Evolutionary conservation across 2,888 invertebrate genomes (phyloP), one percentile per base, ranked within the genome.

Genomic region (Yponomeuta malinellus): DNA sequence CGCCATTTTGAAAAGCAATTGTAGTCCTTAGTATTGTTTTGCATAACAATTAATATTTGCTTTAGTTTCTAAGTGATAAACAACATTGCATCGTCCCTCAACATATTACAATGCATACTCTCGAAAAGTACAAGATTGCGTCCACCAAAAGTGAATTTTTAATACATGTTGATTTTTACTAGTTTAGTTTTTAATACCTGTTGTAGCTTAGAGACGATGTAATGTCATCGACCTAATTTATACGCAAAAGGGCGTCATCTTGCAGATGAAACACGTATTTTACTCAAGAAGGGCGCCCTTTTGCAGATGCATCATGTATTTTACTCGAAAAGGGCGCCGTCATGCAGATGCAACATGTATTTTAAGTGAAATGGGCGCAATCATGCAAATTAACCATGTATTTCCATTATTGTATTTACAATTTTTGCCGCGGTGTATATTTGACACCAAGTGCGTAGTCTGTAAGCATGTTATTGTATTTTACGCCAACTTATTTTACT

Each of bases 91-190:
- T 64, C 64, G 64, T 23, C 23, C 6, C 29, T 31, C 29, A 23
- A 23, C n/a, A 2, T n/a, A 29, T 10, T 6, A 23, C 29, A 29
- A 31, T 64, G 10, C 29, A 63, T 23, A 23, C 63, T 23, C 63
- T 8, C 63, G n/a, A 6, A 23, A 63, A 63, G 63, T 63, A 63
- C 23, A 15, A 15, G 4, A 15, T 23, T 23, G 4, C 33, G 1
- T 31, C 64, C 64, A 23, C 64, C 31, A 23, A 23, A 23, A 12
- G 23, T 31, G 10, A 31, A 66, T 12, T 59, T 59, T 59, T 67
- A 67, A 37, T 12, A 15, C 37, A 8, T 37, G 48, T 69, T 69
- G 52, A 69, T 59, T 59, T 29, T 59, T 59, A 69, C 69, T 23
- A 69, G 10, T 59, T 69, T 1, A 23, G 23, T 23, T 23, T 23